Evolutionary conservation across 2,888 invertebrate species (phyloP).

Genomic region (Lasioglossum figueresi): DNA sequence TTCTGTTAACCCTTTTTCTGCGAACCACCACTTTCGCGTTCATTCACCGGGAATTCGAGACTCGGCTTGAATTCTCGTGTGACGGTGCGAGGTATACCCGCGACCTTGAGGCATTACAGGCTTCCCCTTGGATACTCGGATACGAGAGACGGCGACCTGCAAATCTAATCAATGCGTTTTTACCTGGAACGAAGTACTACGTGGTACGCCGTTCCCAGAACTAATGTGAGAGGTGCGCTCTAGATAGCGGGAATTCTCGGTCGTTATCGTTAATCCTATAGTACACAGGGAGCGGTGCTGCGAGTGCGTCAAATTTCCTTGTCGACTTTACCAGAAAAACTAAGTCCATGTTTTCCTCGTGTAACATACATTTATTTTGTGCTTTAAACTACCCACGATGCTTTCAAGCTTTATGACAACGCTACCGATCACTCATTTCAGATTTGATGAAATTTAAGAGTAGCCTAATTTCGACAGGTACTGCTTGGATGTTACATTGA

Average conservation of each 20-base stretch:
- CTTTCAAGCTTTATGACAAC: too few relatives aligned
- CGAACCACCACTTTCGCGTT: slow-evolving; percentile 32
- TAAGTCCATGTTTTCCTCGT: neutral
- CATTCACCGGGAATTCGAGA: slow-evolving; percentile 66
- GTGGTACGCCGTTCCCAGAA: slow-evolving; percentile 49
- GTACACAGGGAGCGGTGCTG: neutral
- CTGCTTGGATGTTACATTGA: too few relatives aligned
- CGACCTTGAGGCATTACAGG: slow-evolving; percentile 63
- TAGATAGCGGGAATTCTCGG: slow-evolving; percentile 18
- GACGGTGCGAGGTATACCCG: slow-evolving; percentile 46
- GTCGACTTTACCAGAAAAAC: neutral
- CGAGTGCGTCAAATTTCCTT: neutral
- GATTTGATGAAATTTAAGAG: too few relatives aligned
- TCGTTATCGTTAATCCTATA: slow-evolving; percentile 49
- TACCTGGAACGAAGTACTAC: slow-evolving; percentile 58
- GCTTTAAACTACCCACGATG: neutral
- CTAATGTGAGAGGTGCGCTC: slow-evolving; percentile 15
- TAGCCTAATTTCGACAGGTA: too few relatives aligned
- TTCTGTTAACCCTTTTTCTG: slow-evolving; percentile 14
- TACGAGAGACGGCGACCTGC: slow-evolving; percentile 45
- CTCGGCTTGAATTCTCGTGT: slow-evolving; percentile 62
- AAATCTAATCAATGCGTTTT: slow-evolving; percentile 63
- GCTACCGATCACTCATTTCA: too few relatives aligned
- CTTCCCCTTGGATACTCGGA: slow-evolving; percentile 54
- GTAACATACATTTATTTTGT: neutral